A percentile compares a stretch with the other conserved stretches of the same genome.
phyloP scores from a whole-genome alignment of 2,888 invertebrate genomes.

The Caenorhabditis becei region DNA sequence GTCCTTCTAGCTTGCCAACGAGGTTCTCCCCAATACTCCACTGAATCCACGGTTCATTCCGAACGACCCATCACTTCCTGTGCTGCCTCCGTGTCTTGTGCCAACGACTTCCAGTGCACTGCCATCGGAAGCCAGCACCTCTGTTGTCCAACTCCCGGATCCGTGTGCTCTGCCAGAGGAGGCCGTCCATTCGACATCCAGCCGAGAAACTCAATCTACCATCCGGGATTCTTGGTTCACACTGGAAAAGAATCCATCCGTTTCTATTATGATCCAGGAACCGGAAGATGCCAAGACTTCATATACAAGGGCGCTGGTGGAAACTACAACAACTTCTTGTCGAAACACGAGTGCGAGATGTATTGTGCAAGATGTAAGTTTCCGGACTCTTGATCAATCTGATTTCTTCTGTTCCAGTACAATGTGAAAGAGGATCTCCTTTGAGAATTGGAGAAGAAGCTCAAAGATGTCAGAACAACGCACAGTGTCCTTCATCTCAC shows the following conservation, averaged over 20 bases:
- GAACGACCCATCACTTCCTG: conserved; percentile 73
- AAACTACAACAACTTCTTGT: conserved; percentile 76
- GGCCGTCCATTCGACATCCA: conserved; percentile 72
- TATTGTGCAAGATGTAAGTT: conserved; percentile 70
- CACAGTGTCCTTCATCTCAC: conserved; percentile 74
- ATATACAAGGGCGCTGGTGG: conserved; percentile 75
- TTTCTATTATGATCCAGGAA: conserved; percentile 72
- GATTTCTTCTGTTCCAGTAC: conserved; percentile 62
- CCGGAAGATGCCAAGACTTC: conserved; percentile 69
- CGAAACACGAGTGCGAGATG: conserved; percentile 75
- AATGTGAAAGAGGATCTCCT: conserved; percentile 75
- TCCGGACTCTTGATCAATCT: neutral
- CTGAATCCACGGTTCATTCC: conserved; percentile 64
- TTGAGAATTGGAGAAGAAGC: conserved; percentile 72
- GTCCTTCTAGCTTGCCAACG: conserved; percentile 73
- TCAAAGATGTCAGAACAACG: conserved; percentile 72
- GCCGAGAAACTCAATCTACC: conserved; percentile 66
- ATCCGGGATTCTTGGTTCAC: conserved; percentile 68
- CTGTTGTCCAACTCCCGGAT: conserved; percentile 73
- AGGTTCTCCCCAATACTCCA: conserved; percentile 74
- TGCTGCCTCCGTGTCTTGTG: conserved; percentile 67
- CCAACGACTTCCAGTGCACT: conserved; percentile 72
- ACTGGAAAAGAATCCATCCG: conserved; percentile 71
- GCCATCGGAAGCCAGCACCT: conserved; percentile 74
- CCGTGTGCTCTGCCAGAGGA: conserved; percentile 70